Evolutionary conservation across 1,140 invertebrate genomes (phyloP), one percentile per base, ranked within the genome.

Genomic region (Adelges cooleyi): DNA sequence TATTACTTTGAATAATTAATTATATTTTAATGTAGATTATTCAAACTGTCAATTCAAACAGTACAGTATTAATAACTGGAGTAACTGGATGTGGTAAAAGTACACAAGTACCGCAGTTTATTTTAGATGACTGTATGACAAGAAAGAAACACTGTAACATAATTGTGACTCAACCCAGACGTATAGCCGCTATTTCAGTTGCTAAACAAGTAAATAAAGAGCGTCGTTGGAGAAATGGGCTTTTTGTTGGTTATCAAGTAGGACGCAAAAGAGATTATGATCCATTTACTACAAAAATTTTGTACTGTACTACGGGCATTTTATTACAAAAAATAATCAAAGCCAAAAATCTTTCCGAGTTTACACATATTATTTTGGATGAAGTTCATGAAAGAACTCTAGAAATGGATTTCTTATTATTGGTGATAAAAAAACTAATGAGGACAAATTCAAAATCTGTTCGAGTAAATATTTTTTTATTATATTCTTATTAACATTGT

Each of bases 331-430:
- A 80, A 59, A 70, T 87, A 22, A 74, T 81, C 1, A 72, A 72
- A 36, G 77, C 74, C 29, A 81, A 81, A 67, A 75, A 78, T 42
- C 73, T 86, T 62, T 70, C 75, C 20, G 77, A 79, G 23, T 85
- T 80, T 67, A 95, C 95, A 1, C 95, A 99, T 74, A 82, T 99
- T 49, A 86, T 99, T 71, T 77, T 99, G 8, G 94, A 94, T 76
- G 90, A 96, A 75, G 86, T 99, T 18, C 96, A 99, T 73, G 95
- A 99, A 77, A 79, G 96, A 20, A 89, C 94, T 72, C 83, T 90
- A 73, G 91, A 98, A 65, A 92, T 92, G 80, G 94, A 86, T 81
- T 95, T 99, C 73, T 76, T 97, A 4, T 73, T 99, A 8, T 79
- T 96, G 17, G 77, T 97, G 13, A 80, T 98, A 1, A 83, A 86